A percentile compares a stretch with the other conserved stretches of the same genome.
These are phyloP conservation scores for Panagrolaimus sp. DNA, from an alignment of 1,140 invertebrate species.

Conservation along the genomic window DNA sequence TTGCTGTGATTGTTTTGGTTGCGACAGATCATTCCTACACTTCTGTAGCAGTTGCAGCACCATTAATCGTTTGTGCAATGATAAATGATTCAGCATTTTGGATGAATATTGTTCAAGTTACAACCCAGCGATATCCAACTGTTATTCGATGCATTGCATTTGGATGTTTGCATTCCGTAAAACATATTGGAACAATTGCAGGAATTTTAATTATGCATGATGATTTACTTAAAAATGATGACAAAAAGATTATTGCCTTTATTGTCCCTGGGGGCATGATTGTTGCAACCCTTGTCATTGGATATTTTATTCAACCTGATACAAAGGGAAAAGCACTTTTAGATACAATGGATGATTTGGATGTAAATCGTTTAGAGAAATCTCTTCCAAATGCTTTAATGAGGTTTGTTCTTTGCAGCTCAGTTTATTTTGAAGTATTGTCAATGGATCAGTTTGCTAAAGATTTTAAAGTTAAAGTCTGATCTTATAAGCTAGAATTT, in stretches of 20 bases:
- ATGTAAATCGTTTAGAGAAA: slow-evolving; percentile 50
- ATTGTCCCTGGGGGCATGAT: slow-evolving; percentile 49
- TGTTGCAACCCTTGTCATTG: slow-evolving; percentile 47
- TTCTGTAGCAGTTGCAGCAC: slow-evolving; percentile 32
- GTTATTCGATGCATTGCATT: slow-evolving; percentile 55
- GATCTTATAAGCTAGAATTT: no score
- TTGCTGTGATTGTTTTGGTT: slow-evolving; percentile 38
- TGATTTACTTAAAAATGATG: not conserved
- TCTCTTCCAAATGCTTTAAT: slow-evolving; percentile 48
- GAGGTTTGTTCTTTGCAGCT: slow-evolving; percentile 14
- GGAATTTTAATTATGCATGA: slow-evolving; percentile 43
- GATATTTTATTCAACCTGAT: slow-evolving; percentile 53
- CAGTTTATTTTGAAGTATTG: not conserved
- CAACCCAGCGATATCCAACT: slow-evolving; percentile 49
- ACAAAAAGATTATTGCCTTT: slow-evolving; percentile 32
- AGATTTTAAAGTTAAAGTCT: no score
- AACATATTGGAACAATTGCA: slow-evolving; percentile 50
- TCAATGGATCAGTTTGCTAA: not conserved
- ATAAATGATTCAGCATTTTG: slow-evolving; percentile 54
- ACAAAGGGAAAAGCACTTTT: slow-evolving; percentile 57
- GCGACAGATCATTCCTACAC: slow-evolving; percentile 25
- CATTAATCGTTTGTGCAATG: slow-evolving; percentile 47
- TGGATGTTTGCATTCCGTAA: slow-evolving; percentile 47
- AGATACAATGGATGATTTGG: slow-evolving; percentile 51
- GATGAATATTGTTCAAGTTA: slow-evolving; percentile 54